These are phyloP conservation scores for Nephrotoma appendiculata DNA, from an alignment of 2,888 invertebrate species.

Conservation along the genomic window DNA sequence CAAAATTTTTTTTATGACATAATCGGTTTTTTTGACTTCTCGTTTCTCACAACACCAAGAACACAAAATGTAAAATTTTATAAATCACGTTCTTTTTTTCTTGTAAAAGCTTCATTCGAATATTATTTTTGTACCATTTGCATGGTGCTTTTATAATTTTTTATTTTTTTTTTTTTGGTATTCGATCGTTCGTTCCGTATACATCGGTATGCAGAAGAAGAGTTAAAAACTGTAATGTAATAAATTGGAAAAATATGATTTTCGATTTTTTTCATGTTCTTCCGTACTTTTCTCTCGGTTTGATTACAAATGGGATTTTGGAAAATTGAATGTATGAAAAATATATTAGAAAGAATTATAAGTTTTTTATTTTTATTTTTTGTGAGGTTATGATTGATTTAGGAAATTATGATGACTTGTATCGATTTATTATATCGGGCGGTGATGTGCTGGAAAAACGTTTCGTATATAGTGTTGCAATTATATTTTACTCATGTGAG, in stretches of 20 bases:
- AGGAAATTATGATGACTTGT: neutral
- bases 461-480: no score
- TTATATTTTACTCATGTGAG: no score
- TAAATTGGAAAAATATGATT: neutral
- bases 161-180: neutral
- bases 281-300: neutral
- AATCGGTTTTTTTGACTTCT: neutral
- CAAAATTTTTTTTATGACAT: neutral
- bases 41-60: neutral
- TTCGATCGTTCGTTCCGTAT: neutral
- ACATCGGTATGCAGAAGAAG: neutral
- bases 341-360: neutral
- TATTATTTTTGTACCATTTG: neutral
- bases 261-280: neutral
- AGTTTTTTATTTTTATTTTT: neutral
- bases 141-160: neutral
- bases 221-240: neutral
- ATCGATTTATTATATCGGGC: neutral
- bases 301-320: neutral
- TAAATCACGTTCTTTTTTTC: neutral
- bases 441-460: neutral
- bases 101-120: neutral
- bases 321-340: neutral
- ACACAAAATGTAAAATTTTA: neutral
- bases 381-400: neutral